Evolutionary conservation across 2,797 vertebrate species (phyloP).

Genomic region (Coilia nasus): DNA sequence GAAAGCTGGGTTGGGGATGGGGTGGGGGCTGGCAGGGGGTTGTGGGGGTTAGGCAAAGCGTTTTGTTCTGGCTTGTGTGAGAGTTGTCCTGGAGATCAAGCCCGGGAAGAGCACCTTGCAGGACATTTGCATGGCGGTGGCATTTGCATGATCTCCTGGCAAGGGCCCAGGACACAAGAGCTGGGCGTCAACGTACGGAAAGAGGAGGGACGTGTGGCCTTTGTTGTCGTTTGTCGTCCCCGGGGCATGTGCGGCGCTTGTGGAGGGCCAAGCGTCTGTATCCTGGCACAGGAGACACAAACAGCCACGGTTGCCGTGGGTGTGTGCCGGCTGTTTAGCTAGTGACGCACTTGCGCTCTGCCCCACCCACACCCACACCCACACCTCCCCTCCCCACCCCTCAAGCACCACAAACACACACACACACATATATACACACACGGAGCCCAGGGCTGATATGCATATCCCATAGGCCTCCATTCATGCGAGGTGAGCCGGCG

Average conservation of each 20-base stretch:
- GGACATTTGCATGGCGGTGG: conserved; percentile 1
- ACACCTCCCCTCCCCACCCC: not conserved
- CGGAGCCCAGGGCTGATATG: conserved; percentile 49
- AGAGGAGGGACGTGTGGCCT: not conserved
- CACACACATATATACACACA: conserved; percentile 57
- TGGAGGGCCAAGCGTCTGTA: conserved; percentile 49
- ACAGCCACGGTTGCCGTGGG: conserved; percentile 66
- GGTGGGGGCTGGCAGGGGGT: not conserved
- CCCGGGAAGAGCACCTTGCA: not conserved
- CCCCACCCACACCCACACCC: not conserved
- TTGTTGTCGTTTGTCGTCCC: conserved; percentile 52
- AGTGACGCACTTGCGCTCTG: conserved; percentile 50
- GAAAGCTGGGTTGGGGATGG: not conserved
- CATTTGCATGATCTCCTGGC: conserved; percentile 12
- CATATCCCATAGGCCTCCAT: conserved; percentile 67
- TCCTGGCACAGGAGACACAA: conserved; percentile 55
- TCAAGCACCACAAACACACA: not conserved
- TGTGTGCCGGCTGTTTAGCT: conserved; percentile 62
- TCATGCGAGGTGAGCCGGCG: conserved; percentile 74
- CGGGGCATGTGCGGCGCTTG: conserved; percentile 54
- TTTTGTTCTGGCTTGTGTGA: not conserved
- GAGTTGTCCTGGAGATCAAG: not conserved
- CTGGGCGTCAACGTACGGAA: not conserved
- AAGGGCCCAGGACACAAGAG: not conserved
- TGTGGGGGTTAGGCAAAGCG: not conserved